A percentile compares a stretch with the other conserved stretches of the same genome.
Conservation (phyloP, 30 jellyfish, hydroid and myxozoan species). For the Chrysaora quinquecirrha region DNA sequence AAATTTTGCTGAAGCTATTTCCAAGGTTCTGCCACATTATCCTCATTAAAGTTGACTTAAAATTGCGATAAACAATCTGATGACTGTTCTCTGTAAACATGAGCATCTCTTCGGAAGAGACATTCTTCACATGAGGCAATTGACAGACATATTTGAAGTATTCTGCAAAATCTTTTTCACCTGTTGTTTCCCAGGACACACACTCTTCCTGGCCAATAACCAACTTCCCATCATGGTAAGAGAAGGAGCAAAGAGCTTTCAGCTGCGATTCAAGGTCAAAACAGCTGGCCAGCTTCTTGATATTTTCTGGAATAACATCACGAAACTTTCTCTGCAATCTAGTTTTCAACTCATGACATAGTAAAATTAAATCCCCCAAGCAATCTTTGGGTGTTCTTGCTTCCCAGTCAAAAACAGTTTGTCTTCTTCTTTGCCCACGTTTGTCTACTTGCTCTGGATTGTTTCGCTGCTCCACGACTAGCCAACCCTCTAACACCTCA, state of each 20-base stretch:
- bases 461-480: conserved; percentile 6
- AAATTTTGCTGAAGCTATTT: conserved; percentile 12
- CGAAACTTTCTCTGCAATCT: conserved; percentile 18
- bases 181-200: conserved; percentile 22
- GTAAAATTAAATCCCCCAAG: conserved; percentile 8
- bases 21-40: conserved; percentile 18
- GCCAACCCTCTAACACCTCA: conserved; percentile 36
- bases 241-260: conserved; percentile 23
- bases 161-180: conserved; percentile 12
- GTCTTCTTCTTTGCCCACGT: conserved; percentile 1
- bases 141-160: conserved; percentile 19
- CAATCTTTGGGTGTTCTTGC: conserved; percentile 29
- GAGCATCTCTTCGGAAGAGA: conserved; percentile 23
- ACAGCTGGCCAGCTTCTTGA: conserved; percentile 23
- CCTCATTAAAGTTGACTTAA: conserved; percentile 16
- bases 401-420: conserved; percentile 6
- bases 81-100: conserved; percentile 20
- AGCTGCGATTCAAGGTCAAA: conserved; percentile 10
- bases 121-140: conserved; percentile 13
- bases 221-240: conserved; percentile 12
- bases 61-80: conserved; percentile 16
- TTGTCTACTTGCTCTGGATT: background rate
- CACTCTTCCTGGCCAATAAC: conserved; percentile 16
- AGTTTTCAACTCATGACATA: conserved; percentile 2
- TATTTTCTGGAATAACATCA: conserved; percentile 10